Evolutionary conservation across 2,888 invertebrate genomes (phyloP).

Genomic region (Agonopterix heracliana): DNA sequence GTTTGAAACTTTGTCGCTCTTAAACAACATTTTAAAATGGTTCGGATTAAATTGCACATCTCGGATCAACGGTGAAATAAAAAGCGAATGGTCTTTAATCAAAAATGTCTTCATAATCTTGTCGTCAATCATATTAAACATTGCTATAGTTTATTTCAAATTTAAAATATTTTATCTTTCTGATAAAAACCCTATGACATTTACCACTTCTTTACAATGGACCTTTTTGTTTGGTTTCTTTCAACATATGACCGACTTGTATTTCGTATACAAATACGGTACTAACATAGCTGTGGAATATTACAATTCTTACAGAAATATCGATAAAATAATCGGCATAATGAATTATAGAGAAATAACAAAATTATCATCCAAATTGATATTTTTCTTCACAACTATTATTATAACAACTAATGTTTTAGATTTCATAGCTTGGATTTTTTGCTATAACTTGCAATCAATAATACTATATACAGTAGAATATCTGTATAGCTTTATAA

Average conservation of each 20-base stretch:
- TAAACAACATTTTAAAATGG: not conserved
- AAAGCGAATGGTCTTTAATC: not conserved
- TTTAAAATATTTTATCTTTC: not conserved
- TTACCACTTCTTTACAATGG: not conserved
- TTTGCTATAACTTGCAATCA: not conserved
- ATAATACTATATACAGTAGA: not conserved
- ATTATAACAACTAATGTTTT: not conserved
- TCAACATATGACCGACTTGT: slow-evolving; percentile 21
- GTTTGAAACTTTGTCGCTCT: not conserved
- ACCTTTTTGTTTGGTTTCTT: slow-evolving; percentile 12
- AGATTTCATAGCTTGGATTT: not conserved
- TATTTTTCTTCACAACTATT: not conserved
- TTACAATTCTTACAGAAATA: slow-evolving; percentile 15
- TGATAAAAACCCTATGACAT: not conserved
- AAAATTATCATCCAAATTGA: not conserved
- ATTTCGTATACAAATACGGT: slow-evolving; percentile 19
- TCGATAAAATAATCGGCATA: slow-evolving; percentile 15
- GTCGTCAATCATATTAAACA: not conserved
- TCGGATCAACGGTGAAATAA: not conserved
- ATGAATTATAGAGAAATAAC: not conserved
- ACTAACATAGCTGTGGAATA: slow-evolving; percentile 15
- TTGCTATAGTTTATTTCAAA: not conserved
- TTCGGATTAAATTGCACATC: not conserved
- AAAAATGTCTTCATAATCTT: not conserved
- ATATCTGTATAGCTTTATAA: not conserved